These are phyloP conservation scores for Lepisosteus osseus DNA, from an alignment of 2,113 vertebrate species.

Conservation along the genomic window DNA sequence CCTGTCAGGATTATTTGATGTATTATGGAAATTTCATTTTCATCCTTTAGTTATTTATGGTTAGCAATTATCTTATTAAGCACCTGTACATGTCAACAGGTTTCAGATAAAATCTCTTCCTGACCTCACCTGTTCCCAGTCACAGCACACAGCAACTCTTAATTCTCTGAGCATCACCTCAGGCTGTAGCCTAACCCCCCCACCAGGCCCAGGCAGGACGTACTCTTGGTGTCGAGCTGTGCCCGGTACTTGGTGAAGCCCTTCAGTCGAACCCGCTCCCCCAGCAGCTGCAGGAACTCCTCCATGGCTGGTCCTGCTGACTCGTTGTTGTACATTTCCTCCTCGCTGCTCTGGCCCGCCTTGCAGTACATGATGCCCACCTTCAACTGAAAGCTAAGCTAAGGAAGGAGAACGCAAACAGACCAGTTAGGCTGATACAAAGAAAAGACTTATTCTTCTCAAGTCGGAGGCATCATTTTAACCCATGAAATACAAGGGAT, in stretches of 20 bases:
- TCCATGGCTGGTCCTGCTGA: constrained; percentile 84
- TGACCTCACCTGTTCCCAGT: too few relatives aligned
- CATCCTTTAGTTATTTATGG: too few relatives aligned
- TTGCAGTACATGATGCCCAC: constrained; percentile 95
- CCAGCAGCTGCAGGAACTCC: constrained; percentile 89
- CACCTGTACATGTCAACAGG: too few relatives aligned
- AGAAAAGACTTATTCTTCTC: too few relatives aligned
- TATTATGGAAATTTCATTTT: too few relatives aligned
- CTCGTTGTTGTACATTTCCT: constrained; percentile 97
- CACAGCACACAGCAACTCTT: background rate
- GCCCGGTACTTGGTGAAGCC: constrained; percentile 93
- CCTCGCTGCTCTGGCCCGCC: constrained; percentile 88
- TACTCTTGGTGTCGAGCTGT: constrained; percentile 96
- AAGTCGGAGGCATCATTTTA: too few relatives aligned
- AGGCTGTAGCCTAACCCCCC: background rate
- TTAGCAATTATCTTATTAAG: too few relatives aligned
- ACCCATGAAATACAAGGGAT: too few relatives aligned
- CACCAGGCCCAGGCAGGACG: constrained; percentile 33
- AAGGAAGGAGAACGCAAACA: constrained; percentile 30
- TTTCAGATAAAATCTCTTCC: too few relatives aligned
- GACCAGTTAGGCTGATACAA: constrained; percentile 1
- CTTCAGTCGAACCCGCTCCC: constrained; percentile 88
- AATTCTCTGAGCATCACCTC: background rate
- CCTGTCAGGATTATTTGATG: too few relatives aligned
- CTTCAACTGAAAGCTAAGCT: constrained; percentile 94